Conservation (phyloP, 2,888 invertebrate species). For the Deilephila elpenor region DNA sequence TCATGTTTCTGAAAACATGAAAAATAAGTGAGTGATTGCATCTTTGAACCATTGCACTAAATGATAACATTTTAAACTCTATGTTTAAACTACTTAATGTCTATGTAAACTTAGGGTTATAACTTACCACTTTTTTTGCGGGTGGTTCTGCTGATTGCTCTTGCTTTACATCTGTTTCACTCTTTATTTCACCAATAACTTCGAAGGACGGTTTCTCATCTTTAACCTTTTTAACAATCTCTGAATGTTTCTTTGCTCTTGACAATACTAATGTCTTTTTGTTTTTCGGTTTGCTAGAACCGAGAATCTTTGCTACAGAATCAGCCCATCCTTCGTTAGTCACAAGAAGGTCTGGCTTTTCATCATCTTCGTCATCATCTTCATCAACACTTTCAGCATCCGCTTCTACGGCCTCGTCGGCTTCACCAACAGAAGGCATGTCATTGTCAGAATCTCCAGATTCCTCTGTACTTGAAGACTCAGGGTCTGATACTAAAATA, state of each 20-base stretch:
- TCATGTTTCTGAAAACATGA: constrained; percentile 83
- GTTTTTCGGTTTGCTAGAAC: constrained; percentile 89
- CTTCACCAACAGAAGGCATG: constrained; percentile 46
- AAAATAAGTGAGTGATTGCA: too few relatives aligned
- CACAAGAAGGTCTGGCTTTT: constrained; percentile 53
- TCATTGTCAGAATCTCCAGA: constrained; percentile 61
- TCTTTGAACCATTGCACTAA: too few relatives aligned
- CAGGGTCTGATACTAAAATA: constrained; percentile 53
- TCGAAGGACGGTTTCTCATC: constrained; percentile 86
- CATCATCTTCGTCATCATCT: constrained; percentile 45
- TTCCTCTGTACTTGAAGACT: constrained; percentile 61
- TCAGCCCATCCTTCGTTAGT: constrained; percentile 92
- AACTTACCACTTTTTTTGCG: constrained; percentile 68
- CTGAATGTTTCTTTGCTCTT: constrained; percentile 90
- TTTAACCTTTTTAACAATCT: constrained; percentile 75
- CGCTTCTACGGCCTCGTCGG: constrained; percentile 40
- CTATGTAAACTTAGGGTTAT: not conserved
- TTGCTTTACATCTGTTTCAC: constrained; percentile 71
- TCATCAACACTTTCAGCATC: constrained; percentile 51
- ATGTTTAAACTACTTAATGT: too few relatives aligned
- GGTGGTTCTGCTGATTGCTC: constrained; percentile 61
- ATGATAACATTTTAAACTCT: too few relatives aligned
- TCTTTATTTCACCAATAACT: constrained; percentile 85
- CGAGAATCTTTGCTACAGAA: constrained; percentile 91
- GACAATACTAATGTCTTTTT: constrained; percentile 91